These are phyloP conservation scores for Choristoneura rosaceana DNA, from an alignment of 2,888 invertebrate species.

Conservation along the genomic window DNA sequence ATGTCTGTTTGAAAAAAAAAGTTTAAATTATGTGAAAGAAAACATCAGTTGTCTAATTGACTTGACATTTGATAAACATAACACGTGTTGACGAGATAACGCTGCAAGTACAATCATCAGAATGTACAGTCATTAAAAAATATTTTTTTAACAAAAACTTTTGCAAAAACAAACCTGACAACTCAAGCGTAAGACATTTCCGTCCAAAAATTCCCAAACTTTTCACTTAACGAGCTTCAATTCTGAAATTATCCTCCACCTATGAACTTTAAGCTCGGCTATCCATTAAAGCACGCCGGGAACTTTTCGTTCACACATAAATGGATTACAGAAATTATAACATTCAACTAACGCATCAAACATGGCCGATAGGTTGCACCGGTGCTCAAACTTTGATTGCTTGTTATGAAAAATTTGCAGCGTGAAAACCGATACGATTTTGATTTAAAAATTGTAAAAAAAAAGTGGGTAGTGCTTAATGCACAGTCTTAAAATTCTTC, in stretches of 20 bases:
- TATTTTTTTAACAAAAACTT: too few species aligned
- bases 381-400: conserved; percentile 22
- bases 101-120: too few species aligned
- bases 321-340: conserved; percentile 42
- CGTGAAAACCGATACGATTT: background rate
- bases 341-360: conserved; percentile 54
- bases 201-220: conserved; percentile 25
- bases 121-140: too few species aligned
- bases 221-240: conserved; percentile 30
- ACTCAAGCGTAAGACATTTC: conserved; percentile 8
- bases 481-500: too few species aligned
- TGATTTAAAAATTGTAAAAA: background rate
- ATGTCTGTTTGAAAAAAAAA: too few species aligned
- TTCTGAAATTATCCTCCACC: conserved; percentile 32
- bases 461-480: too few species aligned
- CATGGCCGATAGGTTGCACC: conserved; percentile 53
- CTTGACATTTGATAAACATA: too few species aligned
- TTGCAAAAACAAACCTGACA: background rate
- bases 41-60: too few species aligned
- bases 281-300: conserved; percentile 34
- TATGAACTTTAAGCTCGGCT: conserved; percentile 32
- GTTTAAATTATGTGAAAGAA: too few species aligned
- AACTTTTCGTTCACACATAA: conserved; percentile 41
- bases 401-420: background rate
- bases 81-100: too few species aligned